Conservation (phyloP, 2,888 invertebrate species). For the Thelaira solivaga region DNA sequence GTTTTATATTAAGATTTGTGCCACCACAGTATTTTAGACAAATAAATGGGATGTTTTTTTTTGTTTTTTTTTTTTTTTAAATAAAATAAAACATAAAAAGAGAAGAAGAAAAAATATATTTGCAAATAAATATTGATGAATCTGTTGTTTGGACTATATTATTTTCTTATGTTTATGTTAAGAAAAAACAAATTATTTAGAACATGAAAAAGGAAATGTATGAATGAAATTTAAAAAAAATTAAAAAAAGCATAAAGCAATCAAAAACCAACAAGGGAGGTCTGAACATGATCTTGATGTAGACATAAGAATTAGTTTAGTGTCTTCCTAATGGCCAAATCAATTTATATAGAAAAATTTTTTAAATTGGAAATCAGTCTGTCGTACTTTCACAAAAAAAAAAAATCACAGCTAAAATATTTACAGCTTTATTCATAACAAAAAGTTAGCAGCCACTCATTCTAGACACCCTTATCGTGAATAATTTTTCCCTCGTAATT, state of each 20-base stretch:
- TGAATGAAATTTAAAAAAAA: constrained; percentile 2
- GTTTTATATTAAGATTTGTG: constrained; percentile 69
- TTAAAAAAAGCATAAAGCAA: not conserved
- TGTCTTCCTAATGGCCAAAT: too few species aligned
- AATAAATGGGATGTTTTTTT: constrained; percentile 62
- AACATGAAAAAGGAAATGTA: constrained; percentile 34
- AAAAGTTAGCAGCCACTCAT: too few species aligned
- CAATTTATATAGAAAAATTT: too few species aligned
- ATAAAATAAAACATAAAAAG: constrained; percentile 70
- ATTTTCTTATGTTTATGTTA: constrained; percentile 36
- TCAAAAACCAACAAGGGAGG: constrained; percentile 15
- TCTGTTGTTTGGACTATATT: constrained; percentile 45
- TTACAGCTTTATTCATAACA: too few species aligned
- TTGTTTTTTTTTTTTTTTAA: too few species aligned
- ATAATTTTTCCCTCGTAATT: too few species aligned
- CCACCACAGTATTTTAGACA: constrained; percentile 70
- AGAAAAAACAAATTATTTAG: constrained; percentile 26
- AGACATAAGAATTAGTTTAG: too few species aligned
- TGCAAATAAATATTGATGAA: constrained; percentile 72
- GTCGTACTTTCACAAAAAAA: too few species aligned
- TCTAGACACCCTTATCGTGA: too few species aligned
- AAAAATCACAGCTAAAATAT: too few species aligned
- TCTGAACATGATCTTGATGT: too few species aligned
- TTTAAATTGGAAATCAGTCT: not conserved
- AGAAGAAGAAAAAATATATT: constrained; percentile 73